A percentile compares a stretch with the other conserved stretches of the same genome.
Evolutionary conservation across 2,113 vertebrate species (phyloP).

Genomic region (Cettia cetti): DNA sequence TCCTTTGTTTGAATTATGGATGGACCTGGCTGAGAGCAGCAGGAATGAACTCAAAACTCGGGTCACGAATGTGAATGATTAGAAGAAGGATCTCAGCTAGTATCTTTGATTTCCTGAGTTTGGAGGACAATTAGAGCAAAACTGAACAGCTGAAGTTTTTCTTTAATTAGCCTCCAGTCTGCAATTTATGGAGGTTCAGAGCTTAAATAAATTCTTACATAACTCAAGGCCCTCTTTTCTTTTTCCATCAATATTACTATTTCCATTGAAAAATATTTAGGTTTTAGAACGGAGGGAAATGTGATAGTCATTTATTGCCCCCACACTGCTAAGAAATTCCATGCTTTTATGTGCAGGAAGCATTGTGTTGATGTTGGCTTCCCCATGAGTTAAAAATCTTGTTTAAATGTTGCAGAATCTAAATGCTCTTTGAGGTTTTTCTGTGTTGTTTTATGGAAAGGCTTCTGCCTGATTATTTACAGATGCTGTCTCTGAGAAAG

Average conservation of each 20-base stretch:
- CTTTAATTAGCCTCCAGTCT: conserved; percentile 38
- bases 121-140: conserved; percentile 3
- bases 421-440: conserved; percentile 83
- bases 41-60: not conserved
- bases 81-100: not conserved
- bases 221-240: conserved; percentile 36
- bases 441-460: conserved; percentile 82
- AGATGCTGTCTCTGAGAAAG: conserved; percentile 77
- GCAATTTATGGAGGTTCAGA: not conserved
- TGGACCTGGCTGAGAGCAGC: conserved; percentile 1
- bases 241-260: conserved; percentile 66
- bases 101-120: not conserved
- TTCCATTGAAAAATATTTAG: conserved; percentile 71
- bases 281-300: conserved; percentile 75
- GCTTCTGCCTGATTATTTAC: conserved; percentile 85
- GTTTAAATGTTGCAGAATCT: conserved; percentile 85
- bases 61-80: not conserved
- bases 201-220: conserved; percentile 48
- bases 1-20: conserved; percentile 9
- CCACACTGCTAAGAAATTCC: conserved; percentile 82
- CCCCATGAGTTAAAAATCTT: conserved; percentile 72
- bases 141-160: not conserved
- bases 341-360: conserved; percentile 90
- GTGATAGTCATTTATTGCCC: conserved; percentile 81
- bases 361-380: conserved; percentile 90